Conservation (phyloP, 1,140 invertebrate species). For the Hestina assimilis region DNA sequence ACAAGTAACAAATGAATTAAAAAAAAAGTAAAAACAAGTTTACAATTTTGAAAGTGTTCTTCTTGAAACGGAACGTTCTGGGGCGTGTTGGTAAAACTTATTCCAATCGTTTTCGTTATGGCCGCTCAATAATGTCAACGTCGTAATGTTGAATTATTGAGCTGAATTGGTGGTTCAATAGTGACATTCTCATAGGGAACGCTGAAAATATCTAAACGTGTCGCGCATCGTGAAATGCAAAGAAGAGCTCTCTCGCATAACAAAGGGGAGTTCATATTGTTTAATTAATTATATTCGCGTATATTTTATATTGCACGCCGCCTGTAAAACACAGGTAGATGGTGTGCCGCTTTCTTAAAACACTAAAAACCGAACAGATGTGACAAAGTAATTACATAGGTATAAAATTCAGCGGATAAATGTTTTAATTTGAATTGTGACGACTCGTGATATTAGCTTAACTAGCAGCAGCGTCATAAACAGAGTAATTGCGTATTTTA, state of each 20-base stretch:
- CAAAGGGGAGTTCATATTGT: conserved; percentile 66
- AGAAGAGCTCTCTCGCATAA: conserved; percentile 67
- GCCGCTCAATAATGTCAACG: conserved; percentile 63
- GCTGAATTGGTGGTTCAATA: conserved; percentile 51
- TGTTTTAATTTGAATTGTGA: not conserved
- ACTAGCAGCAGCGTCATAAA: not conserved
- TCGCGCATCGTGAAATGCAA: conserved; percentile 68
- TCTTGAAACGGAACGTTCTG: conserved; percentile 42
- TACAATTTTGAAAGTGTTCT: not conserved
- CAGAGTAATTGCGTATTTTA: conserved; percentile 8
- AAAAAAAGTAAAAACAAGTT: too few species aligned
- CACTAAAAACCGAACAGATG: conserved; percentile 43
- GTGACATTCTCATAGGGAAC: conserved; percentile 29
- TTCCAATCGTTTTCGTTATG: conserved; percentile 62
- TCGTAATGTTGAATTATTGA: conserved; percentile 55
- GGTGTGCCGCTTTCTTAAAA: conserved; percentile 44
- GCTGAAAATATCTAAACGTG: conserved; percentile 50
- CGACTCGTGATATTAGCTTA: not conserved
- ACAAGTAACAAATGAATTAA: too few species aligned
- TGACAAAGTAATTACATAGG: conserved; percentile 36
- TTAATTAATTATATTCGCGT: conserved; percentile 41
- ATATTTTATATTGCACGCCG: conserved; percentile 47
- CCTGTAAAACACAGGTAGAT: conserved; percentile 40
- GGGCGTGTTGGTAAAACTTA: conserved; percentile 59
- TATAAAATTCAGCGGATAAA: conserved; percentile 3